These are phyloP conservation scores for Gymnobelideus leadbeateri DNA, from an alignment of 2,113 vertebrate genomes.

Conservation along the genomic window DNA sequence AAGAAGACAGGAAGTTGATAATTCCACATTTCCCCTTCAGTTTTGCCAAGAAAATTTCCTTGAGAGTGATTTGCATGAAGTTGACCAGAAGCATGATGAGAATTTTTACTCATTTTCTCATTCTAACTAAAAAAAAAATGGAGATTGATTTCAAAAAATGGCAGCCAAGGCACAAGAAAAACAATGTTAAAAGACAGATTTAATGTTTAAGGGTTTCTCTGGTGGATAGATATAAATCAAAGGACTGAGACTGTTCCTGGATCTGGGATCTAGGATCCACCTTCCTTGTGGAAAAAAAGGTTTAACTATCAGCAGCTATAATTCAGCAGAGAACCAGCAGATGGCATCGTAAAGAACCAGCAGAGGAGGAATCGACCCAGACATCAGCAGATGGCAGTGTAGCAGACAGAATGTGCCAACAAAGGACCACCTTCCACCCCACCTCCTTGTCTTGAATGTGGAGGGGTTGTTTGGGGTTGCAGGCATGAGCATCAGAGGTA, in stretches of 20 bases:
- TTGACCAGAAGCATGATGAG: background rate
- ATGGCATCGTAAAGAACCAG: background rate
- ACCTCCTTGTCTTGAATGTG: background rate
- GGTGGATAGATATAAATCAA: background rate
- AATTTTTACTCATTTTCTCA: background rate
- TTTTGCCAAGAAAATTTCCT: background rate
- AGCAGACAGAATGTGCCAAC: background rate
- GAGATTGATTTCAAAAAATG: background rate
- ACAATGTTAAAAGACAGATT: background rate
- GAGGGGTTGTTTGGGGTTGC: background rate
- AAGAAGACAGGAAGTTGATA: background rate
- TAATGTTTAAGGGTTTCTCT: background rate
- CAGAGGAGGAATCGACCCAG: background rate
- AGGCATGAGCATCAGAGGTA: background rate
- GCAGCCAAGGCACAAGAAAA: background rate
- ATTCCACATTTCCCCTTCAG: background rate
- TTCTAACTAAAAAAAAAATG: background rate
- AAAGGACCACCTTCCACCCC: background rate
- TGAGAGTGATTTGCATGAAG: background rate
- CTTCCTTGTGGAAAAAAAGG: background rate
- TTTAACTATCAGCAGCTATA: background rate
- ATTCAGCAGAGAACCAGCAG: background rate
- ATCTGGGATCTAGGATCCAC: background rate
- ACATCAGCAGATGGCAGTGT: conserved; percentile 1
- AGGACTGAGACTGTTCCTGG: background rate